A percentile compares a stretch with the other conserved stretches of the same genome.
These are phyloP conservation scores for Apocheima hispidaria DNA, from an alignment of 2,888 invertebrate genomes.

Conservation along the genomic window DNA sequence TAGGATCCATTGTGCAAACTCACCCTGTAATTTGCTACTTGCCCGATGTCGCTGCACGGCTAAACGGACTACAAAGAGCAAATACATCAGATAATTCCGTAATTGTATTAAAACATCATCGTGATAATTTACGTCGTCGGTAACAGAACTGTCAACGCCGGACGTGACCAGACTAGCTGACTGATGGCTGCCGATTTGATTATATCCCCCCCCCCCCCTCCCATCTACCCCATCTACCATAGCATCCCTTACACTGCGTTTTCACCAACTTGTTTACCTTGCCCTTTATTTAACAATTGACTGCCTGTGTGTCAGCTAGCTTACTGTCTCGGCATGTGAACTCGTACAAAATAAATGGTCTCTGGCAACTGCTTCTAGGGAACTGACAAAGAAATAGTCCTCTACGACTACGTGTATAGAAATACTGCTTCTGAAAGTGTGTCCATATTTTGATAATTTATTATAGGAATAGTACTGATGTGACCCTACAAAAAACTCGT, in stretches of 20 bases:
- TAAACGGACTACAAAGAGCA: slow-evolving; percentile 36
- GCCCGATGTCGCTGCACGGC: slow-evolving; percentile 11
- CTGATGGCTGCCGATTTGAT: slow-evolving; percentile 42
- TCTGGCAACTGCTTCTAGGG: slow-evolving; percentile 18
- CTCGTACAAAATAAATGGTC: slow-evolving; percentile 10
- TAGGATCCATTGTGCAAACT: slow-evolving; percentile 12
- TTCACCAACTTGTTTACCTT: slow-evolving; percentile 15
- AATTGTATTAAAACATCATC: slow-evolving; percentile 41
- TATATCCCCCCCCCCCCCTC: slow-evolving; percentile 31
- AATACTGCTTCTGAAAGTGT: slow-evolving; percentile 1
- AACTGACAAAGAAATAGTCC: slow-evolving; percentile 37
- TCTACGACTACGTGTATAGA: slow-evolving; percentile 18
- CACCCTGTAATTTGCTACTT: slow-evolving; percentile 22
- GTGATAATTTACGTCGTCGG: slow-evolving; percentile 37
- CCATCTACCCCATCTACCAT: slow-evolving; percentile 33
- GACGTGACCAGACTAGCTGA: slow-evolving; percentile 45
- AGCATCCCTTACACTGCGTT: slow-evolving; percentile 23
- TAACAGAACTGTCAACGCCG: slow-evolving; percentile 35
- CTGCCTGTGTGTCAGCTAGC: slow-evolving; percentile 3
- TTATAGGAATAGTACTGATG: not conserved
- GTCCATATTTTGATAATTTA: slow-evolving; percentile 2
- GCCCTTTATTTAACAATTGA: not conserved
- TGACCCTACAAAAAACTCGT: not conserved
- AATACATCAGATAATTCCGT: slow-evolving; percentile 37
- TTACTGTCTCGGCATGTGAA: slow-evolving; percentile 12